Evolutionary conservation across 2,113 vertebrate species (phyloP).

Genomic region (Stigmatopora argus): DNA sequence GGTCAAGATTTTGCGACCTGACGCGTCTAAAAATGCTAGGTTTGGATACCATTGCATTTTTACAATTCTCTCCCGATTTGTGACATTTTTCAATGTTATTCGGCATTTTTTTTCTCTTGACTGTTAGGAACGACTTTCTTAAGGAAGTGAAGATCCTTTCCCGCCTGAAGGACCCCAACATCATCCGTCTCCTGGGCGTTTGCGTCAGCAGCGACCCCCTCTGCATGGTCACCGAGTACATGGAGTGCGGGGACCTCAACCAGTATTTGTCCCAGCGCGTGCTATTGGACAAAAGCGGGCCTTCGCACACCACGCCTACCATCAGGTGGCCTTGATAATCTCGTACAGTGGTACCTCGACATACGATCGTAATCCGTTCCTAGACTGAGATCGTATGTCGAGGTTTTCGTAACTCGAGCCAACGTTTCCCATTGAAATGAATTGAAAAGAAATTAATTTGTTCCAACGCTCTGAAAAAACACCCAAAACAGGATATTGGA

Average conservation of each 20-base stretch:
- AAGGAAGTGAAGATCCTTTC: constrained; percentile 93
- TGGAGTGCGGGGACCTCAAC: constrained; percentile 91
- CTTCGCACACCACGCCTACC: constrained; percentile 67
- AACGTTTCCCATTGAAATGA: too few species aligned
- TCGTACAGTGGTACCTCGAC: too few species aligned
- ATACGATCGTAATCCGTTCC: too few species aligned
- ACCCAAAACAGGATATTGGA: too few species aligned
- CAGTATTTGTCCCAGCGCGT: constrained; percentile 83
- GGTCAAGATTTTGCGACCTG: constrained; percentile 85
- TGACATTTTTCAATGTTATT: neutral
- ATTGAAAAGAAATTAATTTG: too few species aligned
- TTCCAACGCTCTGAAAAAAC: too few species aligned
- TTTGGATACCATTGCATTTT: constrained; percentile 30
- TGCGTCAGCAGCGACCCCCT: constrained; percentile 85
- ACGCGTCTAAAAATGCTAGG: constrained; percentile 92
- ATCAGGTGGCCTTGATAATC: constrained; percentile 85
- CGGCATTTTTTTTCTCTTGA: neutral
- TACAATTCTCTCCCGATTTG: neutral
- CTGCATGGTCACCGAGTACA: constrained; percentile 92
- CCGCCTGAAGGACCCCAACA: constrained; percentile 86
- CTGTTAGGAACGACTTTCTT: constrained; percentile 81
- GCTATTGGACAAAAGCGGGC: constrained; percentile 76
- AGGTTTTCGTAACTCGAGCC: too few species aligned
- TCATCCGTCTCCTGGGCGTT: constrained; percentile 87
- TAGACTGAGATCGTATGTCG: too few species aligned